Evolutionary conservation across 1,140 invertebrate genomes (phyloP).

Genomic region (Drosophila lacertosa): DNA sequence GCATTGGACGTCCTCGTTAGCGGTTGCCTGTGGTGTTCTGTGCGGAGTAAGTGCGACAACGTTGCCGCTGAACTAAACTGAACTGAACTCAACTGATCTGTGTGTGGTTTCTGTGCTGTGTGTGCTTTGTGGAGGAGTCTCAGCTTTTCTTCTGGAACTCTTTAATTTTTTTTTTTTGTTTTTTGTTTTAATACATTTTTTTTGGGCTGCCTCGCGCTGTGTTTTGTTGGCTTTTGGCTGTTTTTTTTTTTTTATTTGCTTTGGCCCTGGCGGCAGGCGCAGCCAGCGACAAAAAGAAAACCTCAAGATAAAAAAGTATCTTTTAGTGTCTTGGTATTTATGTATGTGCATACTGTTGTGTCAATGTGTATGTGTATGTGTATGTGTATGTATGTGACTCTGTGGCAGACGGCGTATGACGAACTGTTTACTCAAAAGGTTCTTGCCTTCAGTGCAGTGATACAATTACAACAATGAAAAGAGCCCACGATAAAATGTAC

Average conservation of each 20-base stretch:
- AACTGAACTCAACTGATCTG: too few relatives aligned
- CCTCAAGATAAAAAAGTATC: slow-evolving; percentile 70
- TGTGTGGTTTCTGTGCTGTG: slow-evolving; percentile 24
- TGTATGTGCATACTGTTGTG: slow-evolving; percentile 16
- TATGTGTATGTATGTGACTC: slow-evolving; percentile 9
- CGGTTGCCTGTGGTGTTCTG: slow-evolving; percentile 75
- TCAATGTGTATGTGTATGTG: slow-evolving; percentile 2
- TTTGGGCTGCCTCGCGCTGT: slow-evolving; percentile 19
- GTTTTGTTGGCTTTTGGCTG: slow-evolving; percentile 6
- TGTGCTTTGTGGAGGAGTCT: slow-evolving; percentile 51
- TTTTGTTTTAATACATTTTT: background rate
- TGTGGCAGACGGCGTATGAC: slow-evolving; percentile 34
- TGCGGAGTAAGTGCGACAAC: slow-evolving; percentile 68
- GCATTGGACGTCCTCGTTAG: slow-evolving; percentile 82
- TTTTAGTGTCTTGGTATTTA: too few relatives aligned
- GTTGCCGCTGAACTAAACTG: slow-evolving; percentile 12
- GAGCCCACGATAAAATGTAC: slow-evolving; percentile 35
- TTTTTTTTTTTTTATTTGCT: slow-evolving; percentile 37
- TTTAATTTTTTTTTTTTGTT: slow-evolving; percentile 17
- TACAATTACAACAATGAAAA: slow-evolving; percentile 67
- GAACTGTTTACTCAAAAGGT: slow-evolving; percentile 68
- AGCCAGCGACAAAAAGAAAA: slow-evolving; percentile 49
- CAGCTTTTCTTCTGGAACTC: slow-evolving; percentile 63
- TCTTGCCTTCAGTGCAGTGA: slow-evolving; percentile 72
- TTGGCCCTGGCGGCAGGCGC: slow-evolving; percentile 14